These are phyloP conservation scores for Chloebia gouldiae DNA, from an alignment of 2,113 vertebrate genomes.

Conservation along the genomic window DNA sequence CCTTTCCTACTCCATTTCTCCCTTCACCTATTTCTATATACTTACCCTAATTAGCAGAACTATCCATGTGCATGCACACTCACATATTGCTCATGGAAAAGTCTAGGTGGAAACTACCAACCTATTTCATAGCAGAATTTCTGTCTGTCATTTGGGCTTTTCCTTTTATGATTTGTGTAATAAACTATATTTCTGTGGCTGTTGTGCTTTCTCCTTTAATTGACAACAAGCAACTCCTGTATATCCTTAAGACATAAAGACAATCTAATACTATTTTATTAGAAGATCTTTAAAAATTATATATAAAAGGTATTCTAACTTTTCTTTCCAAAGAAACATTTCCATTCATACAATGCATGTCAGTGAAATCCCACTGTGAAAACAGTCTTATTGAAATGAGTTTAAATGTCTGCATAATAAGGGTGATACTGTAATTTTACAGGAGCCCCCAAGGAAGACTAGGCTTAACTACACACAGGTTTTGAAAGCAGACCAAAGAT, in stretches of 20 bases:
- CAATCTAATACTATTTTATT: not conserved
- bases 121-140: not conserved
- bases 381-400: not conserved
- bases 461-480: not conserved
- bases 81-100: not conserved
- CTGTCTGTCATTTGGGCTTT: not conserved
- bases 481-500: not conserved
- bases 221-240: not conserved
- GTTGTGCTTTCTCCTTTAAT: not conserved
- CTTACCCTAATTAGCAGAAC: not conserved
- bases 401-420: not conserved
- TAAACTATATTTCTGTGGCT: not conserved
- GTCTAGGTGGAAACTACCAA: not conserved
- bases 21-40: not conserved
- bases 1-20: not conserved
- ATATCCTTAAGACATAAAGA: not conserved
- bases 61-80: not conserved
- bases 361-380: not conserved
- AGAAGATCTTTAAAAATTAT: not conserved
- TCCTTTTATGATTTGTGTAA: not conserved
- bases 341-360: not conserved
- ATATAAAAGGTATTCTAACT: not conserved
- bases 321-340: not conserved
- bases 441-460: not conserved
- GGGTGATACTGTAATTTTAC: not conserved